These are phyloP conservation scores for Erynnis tages DNA, from an alignment of 2,888 invertebrate genomes.

Conservation along the genomic window DNA sequence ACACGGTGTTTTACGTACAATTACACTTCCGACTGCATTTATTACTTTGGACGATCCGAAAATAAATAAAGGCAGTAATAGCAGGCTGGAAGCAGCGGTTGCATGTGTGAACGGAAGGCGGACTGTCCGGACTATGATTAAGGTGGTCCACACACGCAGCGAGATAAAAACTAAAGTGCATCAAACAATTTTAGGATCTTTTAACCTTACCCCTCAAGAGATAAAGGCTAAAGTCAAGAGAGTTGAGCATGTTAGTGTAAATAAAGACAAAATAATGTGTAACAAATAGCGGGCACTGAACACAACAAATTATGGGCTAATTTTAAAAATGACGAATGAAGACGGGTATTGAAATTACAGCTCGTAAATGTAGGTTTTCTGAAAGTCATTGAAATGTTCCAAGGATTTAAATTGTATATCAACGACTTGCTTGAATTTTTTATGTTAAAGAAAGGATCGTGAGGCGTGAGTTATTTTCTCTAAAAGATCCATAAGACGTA, in stretches of 20 bases:
- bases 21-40: slow-evolving; percentile 20
- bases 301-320: slow-evolving; percentile 24
- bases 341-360: slow-evolving; percentile 14
- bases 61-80: slow-evolving; percentile 27
- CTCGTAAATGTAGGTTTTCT: slow-evolving; percentile 16
- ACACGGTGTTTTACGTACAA: slow-evolving; percentile 21
- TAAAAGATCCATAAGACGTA: no score
- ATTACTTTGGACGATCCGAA: slow-evolving; percentile 16
- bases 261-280: slow-evolving; percentile 18
- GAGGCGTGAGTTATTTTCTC: no score
- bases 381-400: slow-evolving; percentile 11
- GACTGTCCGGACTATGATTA: slow-evolving; percentile 23
- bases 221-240: neutral
- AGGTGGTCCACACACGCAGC: slow-evolving; percentile 25
- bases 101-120: slow-evolving; percentile 28
- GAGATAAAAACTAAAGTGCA: slow-evolving; percentile 25
- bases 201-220: neutral
- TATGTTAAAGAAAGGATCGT: no score
- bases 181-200: neutral
- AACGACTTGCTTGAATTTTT: no score
- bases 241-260: slow-evolving; percentile 6
- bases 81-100: slow-evolving; percentile 17
- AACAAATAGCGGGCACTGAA: slow-evolving; percentile 21
- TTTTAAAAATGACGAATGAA: slow-evolving; percentile 25
- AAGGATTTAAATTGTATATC: slow-evolving; percentile 12